Conservation (phyloP, 2,797 vertebrate genomes). For the Myotis myotis region DNA sequence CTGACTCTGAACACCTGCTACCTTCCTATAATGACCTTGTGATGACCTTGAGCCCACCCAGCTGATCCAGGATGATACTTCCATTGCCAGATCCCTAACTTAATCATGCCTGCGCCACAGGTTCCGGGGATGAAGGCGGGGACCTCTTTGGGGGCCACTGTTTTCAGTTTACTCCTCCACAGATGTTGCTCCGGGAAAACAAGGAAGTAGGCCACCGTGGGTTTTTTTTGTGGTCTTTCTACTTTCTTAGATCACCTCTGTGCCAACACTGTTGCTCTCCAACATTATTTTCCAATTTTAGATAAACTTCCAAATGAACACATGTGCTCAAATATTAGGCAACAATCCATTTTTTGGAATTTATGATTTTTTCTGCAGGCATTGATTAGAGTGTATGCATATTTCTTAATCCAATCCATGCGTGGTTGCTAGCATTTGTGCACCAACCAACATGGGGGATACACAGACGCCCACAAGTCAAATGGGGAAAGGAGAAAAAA, state of each 20-base stretch:
- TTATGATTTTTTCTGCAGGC: no score
- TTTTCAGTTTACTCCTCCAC: background rate
- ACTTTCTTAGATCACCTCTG: background rate
- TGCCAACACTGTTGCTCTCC: background rate
- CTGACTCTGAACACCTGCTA: background rate
- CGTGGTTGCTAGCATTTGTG: background rate
- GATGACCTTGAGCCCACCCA: rapidly evolving
- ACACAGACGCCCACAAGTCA: background rate
- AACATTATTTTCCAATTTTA: background rate
- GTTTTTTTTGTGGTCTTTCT: rapidly evolving
- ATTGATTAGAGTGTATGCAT: rapidly evolving
- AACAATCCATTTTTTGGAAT: background rate
- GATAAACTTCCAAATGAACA: background rate
- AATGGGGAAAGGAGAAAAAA: rapidly evolving
- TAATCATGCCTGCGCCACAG: background rate
- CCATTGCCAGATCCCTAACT: background rate
- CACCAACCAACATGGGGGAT: no score
- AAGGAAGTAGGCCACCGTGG: no score
- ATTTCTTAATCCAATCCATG: no score
- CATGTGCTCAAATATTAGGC: background rate
- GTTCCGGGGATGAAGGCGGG: background rate
- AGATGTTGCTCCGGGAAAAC: background rate
- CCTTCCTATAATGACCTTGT: background rate
- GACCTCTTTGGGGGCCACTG: background rate
- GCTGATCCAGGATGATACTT: background rate